Conservation (phyloP, 2,113 vertebrate genomes). For the Tragelaphus buxtoni region DNA sequence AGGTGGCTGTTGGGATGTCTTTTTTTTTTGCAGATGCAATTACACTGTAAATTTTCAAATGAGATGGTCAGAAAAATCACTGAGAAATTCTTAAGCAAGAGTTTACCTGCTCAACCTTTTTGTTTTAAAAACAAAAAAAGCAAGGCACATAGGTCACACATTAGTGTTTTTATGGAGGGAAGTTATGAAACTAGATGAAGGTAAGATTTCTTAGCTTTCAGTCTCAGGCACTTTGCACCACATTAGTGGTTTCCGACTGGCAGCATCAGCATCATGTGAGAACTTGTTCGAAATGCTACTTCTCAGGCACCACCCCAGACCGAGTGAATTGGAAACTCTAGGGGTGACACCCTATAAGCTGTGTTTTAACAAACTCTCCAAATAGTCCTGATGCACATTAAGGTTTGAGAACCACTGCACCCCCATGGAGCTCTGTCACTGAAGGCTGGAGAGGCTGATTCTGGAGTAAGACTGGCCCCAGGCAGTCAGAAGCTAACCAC, state of each 20-base stretch:
- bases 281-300: not conserved
- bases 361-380: not conserved
- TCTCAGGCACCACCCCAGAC: not conserved
- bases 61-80: not conserved
- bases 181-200: not conserved
- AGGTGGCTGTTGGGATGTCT: not conserved
- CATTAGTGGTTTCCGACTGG: not conserved
- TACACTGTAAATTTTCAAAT: not conserved
- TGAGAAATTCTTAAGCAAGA: not conserved
- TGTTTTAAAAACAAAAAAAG: not conserved
- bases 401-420: not conserved
- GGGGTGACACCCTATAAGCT: not conserved
- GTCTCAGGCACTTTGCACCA: not conserved
- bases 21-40: not conserved
- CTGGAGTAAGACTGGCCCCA: not conserved
- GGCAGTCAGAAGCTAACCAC: not conserved
- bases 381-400: accelerated
- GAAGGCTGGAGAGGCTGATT: not conserved
- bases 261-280: not conserved
- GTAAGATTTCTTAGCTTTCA: not conserved
- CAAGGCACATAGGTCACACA: not conserved
- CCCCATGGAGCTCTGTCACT: accelerated
- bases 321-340: not conserved
- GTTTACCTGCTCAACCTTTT: not conserved
- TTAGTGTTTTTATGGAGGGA: not conserved